Conservation (phyloP, 2,113 vertebrate genomes). For the Syngnathus scovelli region DNA sequence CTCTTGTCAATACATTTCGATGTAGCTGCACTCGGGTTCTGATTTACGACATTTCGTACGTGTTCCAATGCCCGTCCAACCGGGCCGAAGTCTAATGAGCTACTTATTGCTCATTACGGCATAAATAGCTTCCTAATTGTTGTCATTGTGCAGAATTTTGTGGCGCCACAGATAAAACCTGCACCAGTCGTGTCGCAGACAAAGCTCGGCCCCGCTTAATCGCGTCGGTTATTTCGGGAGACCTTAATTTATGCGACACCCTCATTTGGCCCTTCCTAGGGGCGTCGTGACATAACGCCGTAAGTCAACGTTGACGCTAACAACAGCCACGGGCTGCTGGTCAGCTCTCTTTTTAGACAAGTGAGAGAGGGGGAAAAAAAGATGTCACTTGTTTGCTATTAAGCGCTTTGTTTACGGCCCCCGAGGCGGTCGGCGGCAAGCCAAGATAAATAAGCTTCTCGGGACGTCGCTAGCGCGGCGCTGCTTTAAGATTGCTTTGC, state of each 20-base stretch:
- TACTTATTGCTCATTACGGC: constrained; percentile 18
- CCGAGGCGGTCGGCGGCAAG: constrained; percentile 45
- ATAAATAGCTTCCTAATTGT: constrained; percentile 4
- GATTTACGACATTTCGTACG: neutral
- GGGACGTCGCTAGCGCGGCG: constrained; percentile 47
- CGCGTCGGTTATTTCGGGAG: constrained; percentile 61
- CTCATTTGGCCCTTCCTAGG: constrained; percentile 48
- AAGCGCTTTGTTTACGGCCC: constrained; percentile 69
- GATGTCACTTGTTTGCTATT: constrained; percentile 73
- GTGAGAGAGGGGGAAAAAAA: constrained; percentile 52
- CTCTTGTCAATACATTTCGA: neutral
- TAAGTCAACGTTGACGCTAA: constrained; percentile 73
- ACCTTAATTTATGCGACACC: constrained; percentile 69
- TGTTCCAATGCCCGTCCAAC: neutral
- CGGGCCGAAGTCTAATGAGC: constrained; percentile 11
- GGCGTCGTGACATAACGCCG: constrained; percentile 63
- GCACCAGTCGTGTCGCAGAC: neutral
- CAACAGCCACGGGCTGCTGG: constrained; percentile 66
- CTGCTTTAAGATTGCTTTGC: constrained; percentile 20
- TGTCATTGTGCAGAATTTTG: constrained; percentile 5
- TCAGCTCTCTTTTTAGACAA: constrained; percentile 68
- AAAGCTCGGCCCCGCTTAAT: constrained; percentile 29
- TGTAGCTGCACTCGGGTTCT: neutral
- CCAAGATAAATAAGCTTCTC: constrained; percentile 72
- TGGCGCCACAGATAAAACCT: neutral